phyloP scores from a whole-genome alignment of 2,113 vertebrate species.

The Alligator mississippiensis region DNA sequence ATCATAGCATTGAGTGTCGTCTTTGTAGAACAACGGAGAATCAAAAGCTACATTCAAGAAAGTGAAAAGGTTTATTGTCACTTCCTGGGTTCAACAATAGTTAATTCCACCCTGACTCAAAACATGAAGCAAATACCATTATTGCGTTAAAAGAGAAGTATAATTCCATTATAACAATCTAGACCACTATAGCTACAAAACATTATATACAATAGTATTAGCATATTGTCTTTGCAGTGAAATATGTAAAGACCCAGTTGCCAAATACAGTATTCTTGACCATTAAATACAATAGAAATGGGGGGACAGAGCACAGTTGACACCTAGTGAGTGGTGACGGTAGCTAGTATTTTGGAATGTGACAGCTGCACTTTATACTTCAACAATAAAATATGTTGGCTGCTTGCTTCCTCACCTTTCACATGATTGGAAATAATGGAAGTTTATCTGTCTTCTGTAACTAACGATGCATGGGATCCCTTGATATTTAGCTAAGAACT shows the following conservation, averaged over 20 bases:
- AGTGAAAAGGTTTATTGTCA: background rate
- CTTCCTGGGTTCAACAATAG: background rate
- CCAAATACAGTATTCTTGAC: background rate
- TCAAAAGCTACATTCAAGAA: background rate
- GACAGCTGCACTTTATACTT: background rate
- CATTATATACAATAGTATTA: background rate
- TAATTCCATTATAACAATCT: background rate
- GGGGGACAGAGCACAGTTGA: accelerated
- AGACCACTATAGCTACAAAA: background rate
- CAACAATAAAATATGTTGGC: background rate
- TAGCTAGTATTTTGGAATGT: background rate
- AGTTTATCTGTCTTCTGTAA: background rate
- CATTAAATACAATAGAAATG: background rate
- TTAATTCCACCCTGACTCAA: background rate
- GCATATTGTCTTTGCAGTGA: background rate
- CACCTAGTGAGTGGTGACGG: background rate
- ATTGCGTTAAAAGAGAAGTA: background rate
- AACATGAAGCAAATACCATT: background rate
- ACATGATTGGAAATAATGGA: background rate
- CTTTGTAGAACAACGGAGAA: background rate
- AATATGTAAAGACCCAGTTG: background rate
- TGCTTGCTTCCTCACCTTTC: too few relatives aligned
- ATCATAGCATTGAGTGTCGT: background rate
- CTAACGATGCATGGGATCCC: background rate
- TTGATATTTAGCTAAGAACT: background rate